Conservation (phyloP, 2,113 vertebrate genomes). For the Lamprotornis superbus region DNA sequence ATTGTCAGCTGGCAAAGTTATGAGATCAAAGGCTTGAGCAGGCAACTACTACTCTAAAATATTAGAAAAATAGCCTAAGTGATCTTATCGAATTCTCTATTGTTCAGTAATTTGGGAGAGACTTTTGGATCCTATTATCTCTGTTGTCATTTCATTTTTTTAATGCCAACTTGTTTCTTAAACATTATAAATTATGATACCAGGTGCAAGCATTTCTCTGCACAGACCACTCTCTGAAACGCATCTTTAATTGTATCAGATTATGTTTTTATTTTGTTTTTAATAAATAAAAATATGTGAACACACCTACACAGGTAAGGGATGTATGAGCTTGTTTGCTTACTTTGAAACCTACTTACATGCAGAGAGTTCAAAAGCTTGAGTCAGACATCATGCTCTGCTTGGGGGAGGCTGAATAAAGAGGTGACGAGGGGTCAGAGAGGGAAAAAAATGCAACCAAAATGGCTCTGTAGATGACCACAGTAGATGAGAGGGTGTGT, state of each 20-base stretch:
- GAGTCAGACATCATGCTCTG: constrained; percentile 26
- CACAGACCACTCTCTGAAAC: constrained; percentile 22
- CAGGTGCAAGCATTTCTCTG: constrained; percentile 37
- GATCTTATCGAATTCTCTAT: neutral
- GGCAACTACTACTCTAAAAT: constrained; percentile 18
- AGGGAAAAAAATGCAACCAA: neutral
- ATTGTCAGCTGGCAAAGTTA: constrained; percentile 15
- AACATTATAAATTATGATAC: neutral
- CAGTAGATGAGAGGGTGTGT: neutral
- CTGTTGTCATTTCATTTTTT: constrained; percentile 17
- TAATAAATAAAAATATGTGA: constrained; percentile 51
- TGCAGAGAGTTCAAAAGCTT: constrained; percentile 41
- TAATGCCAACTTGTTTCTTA: constrained; percentile 30
- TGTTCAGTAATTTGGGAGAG: neutral
- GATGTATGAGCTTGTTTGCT: constrained; percentile 40
- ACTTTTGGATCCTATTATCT: constrained; percentile 5
- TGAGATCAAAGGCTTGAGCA: constrained; percentile 31
- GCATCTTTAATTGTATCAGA: constrained; percentile 36
- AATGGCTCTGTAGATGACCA: constrained; percentile 5
- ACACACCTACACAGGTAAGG: constrained; percentile 41
- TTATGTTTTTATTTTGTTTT: constrained; percentile 55
- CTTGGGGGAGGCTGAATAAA: constrained; percentile 19
- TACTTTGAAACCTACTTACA: constrained; percentile 53
- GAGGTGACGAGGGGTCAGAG: constrained; percentile 40
- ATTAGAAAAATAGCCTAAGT: neutral